Evolutionary conservation across 2,888 invertebrate species (phyloP).

Genomic region (Papilio protenor): DNA sequence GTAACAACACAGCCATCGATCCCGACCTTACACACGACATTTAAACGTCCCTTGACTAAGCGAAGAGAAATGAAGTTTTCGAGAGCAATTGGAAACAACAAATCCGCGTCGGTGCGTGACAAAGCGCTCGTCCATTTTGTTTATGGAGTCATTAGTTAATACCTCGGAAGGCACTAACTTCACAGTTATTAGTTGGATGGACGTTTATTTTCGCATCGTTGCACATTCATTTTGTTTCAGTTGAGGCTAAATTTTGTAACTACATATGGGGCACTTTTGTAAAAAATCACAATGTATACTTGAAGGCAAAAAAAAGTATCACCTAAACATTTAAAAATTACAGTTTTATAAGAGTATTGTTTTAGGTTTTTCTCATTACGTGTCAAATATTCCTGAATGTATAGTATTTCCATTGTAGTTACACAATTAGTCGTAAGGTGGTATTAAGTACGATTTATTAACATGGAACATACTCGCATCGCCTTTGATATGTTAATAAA

Average conservation of each 20-base stretch:
- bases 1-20: neutral
- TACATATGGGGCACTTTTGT: neutral
- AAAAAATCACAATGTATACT: neutral
- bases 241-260: neutral
- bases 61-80: conserved; percentile 41
- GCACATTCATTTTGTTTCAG: conserved; percentile 21
- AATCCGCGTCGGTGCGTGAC: conserved; percentile 54
- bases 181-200: conserved; percentile 54
- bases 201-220: conserved; percentile 23
- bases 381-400: neutral
- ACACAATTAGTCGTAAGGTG: conserved; percentile 19
- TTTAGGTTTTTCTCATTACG: neutral
- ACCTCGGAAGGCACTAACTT: conserved; percentile 55
- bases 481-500: conserved; percentile 39
- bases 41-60: conserved; percentile 27
- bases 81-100: conserved; percentile 49
- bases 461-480: conserved; percentile 32
- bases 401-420: conserved; percentile 15
- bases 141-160: conserved; percentile 63
- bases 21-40: conserved; percentile 7
- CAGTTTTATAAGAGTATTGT: neutral
- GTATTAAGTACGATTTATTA: conserved; percentile 38
- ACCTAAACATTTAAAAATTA: neutral
- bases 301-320: neutral
- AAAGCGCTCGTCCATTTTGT: conserved; percentile 49